Conservation (phyloP, 2,888 invertebrate species). For the Drosophila nr. perissopoda region DNA sequence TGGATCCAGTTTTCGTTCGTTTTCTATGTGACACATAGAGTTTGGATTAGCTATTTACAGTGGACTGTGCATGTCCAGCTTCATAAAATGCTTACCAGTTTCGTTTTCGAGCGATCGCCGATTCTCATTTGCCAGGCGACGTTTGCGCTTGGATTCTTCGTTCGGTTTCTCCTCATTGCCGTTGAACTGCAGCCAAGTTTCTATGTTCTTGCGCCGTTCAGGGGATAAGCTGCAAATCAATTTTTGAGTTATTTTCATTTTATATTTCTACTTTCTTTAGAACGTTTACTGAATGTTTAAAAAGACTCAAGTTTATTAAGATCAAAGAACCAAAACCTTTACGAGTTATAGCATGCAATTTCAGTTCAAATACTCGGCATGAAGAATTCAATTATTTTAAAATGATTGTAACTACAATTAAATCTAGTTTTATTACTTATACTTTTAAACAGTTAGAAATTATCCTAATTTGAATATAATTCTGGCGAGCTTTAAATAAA, state of each 20-base stretch:
- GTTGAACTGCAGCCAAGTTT: slow-evolving; percentile 95
- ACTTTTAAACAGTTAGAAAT: neutral
- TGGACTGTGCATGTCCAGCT: neutral
- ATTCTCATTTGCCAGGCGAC: slow-evolving; percentile 88
- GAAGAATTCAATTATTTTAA: neutral
- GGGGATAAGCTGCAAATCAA: slow-evolving; percentile 85
- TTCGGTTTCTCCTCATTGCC: slow-evolving; percentile 91
- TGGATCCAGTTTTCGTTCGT: slow-evolving; percentile 91
- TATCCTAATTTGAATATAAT: neutral
- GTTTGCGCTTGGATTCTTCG: slow-evolving; percentile 89
- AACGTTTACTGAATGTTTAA: neutral
- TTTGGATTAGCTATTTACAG: neutral
- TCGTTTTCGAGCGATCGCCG: slow-evolving; percentile 93
- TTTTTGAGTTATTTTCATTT: neutral
- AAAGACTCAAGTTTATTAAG: neutral
- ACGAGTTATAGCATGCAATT: neutral
- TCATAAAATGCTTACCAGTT: slow-evolving; percentile 87
- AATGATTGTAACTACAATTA: neutral
- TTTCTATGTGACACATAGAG: slow-evolving; percentile 86
- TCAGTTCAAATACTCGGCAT: neutral
- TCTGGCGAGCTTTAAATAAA: neutral
- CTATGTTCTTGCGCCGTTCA: slow-evolving; percentile 95
- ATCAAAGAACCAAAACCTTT: neutral
- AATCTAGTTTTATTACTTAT: neutral
- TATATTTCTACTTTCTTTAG: neutral